Conservation (phyloP, 1,140 invertebrate species). For the Subanguina moxae region DNA sequence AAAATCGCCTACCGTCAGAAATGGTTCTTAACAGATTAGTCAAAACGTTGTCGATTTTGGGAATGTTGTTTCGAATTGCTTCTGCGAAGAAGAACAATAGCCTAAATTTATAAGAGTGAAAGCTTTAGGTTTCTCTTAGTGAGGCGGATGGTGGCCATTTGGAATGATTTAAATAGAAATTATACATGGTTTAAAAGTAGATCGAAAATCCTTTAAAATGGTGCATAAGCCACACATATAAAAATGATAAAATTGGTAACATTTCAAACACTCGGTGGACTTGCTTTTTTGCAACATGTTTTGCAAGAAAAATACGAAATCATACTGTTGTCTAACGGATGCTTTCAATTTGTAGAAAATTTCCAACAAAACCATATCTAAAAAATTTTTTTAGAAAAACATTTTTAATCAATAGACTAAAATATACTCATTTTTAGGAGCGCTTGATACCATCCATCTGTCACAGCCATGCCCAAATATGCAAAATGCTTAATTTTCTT, state of each 20-base stretch:
- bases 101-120: no score
- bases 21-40: constrained; percentile 28
- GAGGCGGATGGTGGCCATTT: no score
- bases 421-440: constrained; percentile 20
- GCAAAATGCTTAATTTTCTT: constrained; percentile 1
- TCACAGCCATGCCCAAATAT: constrained; percentile 15
- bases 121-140: no score
- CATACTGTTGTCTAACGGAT: constrained; percentile 19
- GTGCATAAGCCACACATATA: no score
- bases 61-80: constrained; percentile 24
- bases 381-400: not conserved
- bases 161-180: no score
- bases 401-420: not conserved
- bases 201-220: no score
- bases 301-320: no score
- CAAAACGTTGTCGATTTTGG: constrained; percentile 23
- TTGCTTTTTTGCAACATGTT: no score
- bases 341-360: constrained; percentile 21
- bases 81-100: constrained; percentile 26
- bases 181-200: no score
- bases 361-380: constrained; percentile 27
- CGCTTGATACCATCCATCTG: constrained; percentile 23
- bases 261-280: no score
- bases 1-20: constrained; percentile 25
- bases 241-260: no score